Evolutionary conservation across 1,140 invertebrate genomes (phyloP), one percentile per base, ranked within the genome.

Genomic region (Meloidogyne hapla): DNA sequence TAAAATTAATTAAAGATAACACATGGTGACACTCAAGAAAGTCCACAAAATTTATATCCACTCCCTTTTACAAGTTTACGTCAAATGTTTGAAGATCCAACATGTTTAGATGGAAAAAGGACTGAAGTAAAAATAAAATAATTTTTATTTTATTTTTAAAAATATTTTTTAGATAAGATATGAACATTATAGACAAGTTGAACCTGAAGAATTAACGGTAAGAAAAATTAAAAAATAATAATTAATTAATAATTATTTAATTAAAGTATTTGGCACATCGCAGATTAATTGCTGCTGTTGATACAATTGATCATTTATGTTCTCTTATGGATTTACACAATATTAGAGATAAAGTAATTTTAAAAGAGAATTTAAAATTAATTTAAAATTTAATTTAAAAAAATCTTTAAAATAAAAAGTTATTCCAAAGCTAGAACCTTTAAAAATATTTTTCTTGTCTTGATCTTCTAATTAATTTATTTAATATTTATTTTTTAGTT

Each of bases 231-330:
- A 6, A 6, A 40, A 62, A 18, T 9, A 70, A 70, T 70, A 33
- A 21, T 13, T 25, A 69, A 40, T 1, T 40, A 25, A 15, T 15
- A 9, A n/a, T 13, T 73, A 12, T 8, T 15, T 61, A 25, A 23
- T 33, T 87, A 21, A 68, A 76, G 18, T 77, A 79, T 25, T 70
- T 87, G 40, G 84, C 81, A 10, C 86, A 86, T 74, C 74, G 84
- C 2, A 42, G 86, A 38, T 48, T 86, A 8, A 81, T 86, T 69
- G 86, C 86, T n/a, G 77, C 78, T 13, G 85, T 86, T n/a, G 84
- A 86, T 69, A 84, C 77, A 69, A 85, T 87, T 18, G 84, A 86
- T 70, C 86, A 87, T 74, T 71, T 86, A 26, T 87, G 84, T 64
- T 79, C 75, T 21, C 64, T 86, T 23, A 87, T 86, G 82, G 84